A percentile compares a stretch with the other conserved stretches of the same genome.
phyloP scores from a whole-genome alignment of 2,113 vertebrate genomes.

The Pantherophis guttatus region DNA sequence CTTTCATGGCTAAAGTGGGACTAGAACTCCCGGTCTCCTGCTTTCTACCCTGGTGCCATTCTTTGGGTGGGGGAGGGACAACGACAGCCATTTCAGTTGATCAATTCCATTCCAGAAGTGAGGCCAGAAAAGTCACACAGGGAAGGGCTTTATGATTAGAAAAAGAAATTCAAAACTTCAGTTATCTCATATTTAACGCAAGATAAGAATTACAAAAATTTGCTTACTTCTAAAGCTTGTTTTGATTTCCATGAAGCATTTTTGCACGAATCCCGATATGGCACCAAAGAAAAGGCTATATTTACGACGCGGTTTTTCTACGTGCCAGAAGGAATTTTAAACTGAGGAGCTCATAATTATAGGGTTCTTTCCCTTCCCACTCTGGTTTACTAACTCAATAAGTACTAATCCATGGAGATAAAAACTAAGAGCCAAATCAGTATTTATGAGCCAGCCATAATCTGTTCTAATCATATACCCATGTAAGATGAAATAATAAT shows the following conservation, averaged over 20 bases:
- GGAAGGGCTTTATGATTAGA: not conserved
- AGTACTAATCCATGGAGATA: not conserved
- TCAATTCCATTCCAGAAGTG: not conserved
- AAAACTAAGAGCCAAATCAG: not conserved
- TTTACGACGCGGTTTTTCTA: not conserved
- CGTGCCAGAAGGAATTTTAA: not conserved
- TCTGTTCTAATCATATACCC: not conserved
- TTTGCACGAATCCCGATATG: not conserved
- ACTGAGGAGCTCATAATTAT: not conserved
- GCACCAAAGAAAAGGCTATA: not conserved
- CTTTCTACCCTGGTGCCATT: not conserved
- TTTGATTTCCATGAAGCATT: not conserved
- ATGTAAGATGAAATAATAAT: not conserved
- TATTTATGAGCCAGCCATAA: not conserved
- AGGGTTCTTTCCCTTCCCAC: not conserved
- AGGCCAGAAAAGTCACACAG: not conserved
- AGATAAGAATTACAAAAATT: not conserved
- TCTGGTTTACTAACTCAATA: not conserved
- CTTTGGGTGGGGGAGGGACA: not conserved
- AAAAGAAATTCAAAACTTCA: not conserved
- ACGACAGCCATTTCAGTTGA: not conserved
- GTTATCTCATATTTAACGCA: not conserved
- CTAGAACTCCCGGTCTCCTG: not conserved
- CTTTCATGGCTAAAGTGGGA: not conserved
- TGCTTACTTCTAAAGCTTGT: not conserved